Conservation (phyloP, 2,113 vertebrate genomes). For the Esox niger region DNA sequence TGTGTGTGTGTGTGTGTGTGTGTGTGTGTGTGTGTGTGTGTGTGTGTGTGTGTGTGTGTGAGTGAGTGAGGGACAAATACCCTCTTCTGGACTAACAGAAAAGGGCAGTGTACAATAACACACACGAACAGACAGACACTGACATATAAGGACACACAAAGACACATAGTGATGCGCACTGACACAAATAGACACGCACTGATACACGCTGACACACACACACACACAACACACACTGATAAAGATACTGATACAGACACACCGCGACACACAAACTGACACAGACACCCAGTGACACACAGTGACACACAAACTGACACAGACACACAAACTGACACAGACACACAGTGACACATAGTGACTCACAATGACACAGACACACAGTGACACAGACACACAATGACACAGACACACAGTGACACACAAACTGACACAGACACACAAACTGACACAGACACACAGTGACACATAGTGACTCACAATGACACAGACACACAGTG, state of each 20-base stretch:
- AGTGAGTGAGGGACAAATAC: too few species aligned
- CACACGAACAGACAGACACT: not conserved
- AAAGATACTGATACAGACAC: not conserved
- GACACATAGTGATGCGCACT: too few species aligned
- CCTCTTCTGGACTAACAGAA: too few species aligned
- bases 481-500: not conserved
- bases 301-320: not conserved
- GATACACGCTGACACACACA: too few species aligned
- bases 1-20: too few species aligned
- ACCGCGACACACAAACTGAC: constrained; percentile 1
- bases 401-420: not conserved
- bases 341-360: not conserved
- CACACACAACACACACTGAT: not conserved
- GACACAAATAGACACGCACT: too few species aligned
- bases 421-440: not conserved
- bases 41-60: too few species aligned
- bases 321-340: not conserved
- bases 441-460: too few species aligned
- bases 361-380: not conserved
- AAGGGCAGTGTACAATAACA: not conserved
- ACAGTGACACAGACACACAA: not conserved
- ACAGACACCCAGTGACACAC: not conserved
- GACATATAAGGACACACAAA: too few species aligned
- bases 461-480: not conserved
- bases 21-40: too few species aligned